These are phyloP conservation scores for Anguilla obscura DNA, from an alignment of 2,797 vertebrate species.

Conservation along the genomic window DNA sequence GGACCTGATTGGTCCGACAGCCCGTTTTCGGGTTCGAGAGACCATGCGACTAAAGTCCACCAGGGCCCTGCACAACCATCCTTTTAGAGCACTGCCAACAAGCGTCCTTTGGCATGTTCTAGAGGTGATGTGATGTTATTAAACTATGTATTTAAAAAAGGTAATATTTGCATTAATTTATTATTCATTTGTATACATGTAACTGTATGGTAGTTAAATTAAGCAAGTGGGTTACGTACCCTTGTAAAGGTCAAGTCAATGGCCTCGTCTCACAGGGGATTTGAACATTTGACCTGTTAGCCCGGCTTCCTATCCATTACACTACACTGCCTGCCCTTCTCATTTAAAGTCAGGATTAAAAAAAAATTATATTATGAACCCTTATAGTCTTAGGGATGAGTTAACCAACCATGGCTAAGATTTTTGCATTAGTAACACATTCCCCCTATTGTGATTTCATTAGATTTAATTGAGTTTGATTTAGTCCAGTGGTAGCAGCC, in stretches of 20 bases:
- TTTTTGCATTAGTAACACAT: neutral
- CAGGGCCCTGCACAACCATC: neutral
- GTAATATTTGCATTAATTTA: neutral
- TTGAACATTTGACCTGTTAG: neutral
- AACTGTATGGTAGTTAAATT: neutral
- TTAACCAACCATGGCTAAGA: neutral
- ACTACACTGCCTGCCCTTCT: neutral
- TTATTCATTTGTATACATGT: neutral
- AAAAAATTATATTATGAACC: neutral
- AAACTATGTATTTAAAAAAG: no score
- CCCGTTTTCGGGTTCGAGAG: neutral
- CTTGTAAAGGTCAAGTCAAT: no score
- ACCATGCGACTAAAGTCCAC: neutral
- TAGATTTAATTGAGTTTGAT: neutral
- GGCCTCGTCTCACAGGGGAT: no score
- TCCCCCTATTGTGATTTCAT: neutral
- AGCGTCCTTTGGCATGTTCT: neutral
- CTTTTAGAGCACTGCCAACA: neutral
- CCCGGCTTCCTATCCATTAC: neutral
- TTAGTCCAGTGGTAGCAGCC: neutral
- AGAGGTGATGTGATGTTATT: neutral
- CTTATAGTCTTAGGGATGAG: neutral
- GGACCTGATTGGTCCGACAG: neutral
- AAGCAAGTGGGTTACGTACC: no score
- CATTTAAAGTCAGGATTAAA: neutral